A percentile compares a stretch with the other conserved stretches of the same genome.
phyloP scores from a whole-genome alignment of 2,113 vertebrate species.

The Brienomyrus longianalis region DNA sequence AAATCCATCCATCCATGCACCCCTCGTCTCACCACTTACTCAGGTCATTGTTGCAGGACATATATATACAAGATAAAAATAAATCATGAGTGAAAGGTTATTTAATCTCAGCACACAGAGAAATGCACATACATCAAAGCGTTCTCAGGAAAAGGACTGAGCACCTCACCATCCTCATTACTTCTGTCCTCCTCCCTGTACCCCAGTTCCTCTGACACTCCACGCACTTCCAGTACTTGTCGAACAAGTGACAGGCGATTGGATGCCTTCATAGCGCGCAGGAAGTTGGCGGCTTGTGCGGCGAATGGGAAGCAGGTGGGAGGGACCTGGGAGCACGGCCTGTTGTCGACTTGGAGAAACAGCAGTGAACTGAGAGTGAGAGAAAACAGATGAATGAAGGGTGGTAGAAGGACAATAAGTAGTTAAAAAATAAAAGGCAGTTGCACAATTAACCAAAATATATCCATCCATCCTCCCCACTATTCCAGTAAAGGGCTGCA shows the following conservation, averaged over 20 bases:
- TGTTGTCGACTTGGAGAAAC: conserved; percentile 73
- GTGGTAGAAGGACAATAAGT: not conserved
- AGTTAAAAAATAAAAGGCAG: not conserved
- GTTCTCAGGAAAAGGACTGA: not conserved
- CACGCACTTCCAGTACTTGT: conserved; percentile 58
- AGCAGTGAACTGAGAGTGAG: conserved; percentile 63
- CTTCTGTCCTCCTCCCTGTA: conserved; percentile 42
- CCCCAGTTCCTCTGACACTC: conserved; percentile 60
- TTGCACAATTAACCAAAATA: not conserved
- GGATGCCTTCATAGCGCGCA: conserved; percentile 51
- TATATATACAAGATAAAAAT: not conserved
- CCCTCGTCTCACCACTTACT: not conserved
- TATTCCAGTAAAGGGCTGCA: not conserved
- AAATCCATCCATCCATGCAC: not conserved
- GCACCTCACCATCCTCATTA: conserved; percentile 21
- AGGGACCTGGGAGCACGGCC: conserved; percentile 54
- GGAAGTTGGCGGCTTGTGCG: conserved; percentile 62
- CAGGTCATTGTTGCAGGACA: not conserved
- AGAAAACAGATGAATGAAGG: not conserved
- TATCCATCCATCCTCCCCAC: not conserved
- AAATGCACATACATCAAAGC: not conserved
- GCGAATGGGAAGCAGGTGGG: conserved; percentile 57
- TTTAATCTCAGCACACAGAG: not conserved
- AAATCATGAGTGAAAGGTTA: not conserved
- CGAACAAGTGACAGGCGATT: conserved; percentile 34